These are phyloP conservation scores for Drosophila subpulchrella DNA, from an alignment of 1,140 invertebrate genomes.

Conservation along the genomic window DNA sequence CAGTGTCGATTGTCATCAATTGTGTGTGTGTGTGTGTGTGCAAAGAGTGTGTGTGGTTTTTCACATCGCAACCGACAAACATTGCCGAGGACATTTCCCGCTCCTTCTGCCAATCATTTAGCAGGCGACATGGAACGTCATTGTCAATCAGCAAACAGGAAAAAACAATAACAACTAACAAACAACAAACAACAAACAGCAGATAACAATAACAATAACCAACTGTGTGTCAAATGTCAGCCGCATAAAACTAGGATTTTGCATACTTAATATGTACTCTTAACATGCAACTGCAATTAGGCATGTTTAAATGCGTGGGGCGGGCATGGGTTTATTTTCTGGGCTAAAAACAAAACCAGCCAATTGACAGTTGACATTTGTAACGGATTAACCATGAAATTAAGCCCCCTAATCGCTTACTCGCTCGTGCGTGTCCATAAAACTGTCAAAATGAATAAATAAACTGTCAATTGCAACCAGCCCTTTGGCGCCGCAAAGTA, in stretches of 20 bases:
- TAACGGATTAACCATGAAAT: slow-evolving; percentile 74
- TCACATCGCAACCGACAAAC: slow-evolving; percentile 11
- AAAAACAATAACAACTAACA: slow-evolving; percentile 28
- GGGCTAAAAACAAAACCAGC: slow-evolving; percentile 11
- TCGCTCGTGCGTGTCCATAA: slow-evolving; percentile 57
- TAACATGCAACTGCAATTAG: slow-evolving; percentile 68
- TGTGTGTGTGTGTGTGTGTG: slow-evolving; percentile 16
- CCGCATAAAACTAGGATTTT: slow-evolving; percentile 59
- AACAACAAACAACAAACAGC: slow-evolving; percentile 1
- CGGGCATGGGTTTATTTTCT: background rate
- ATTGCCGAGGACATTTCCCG: slow-evolving; percentile 25
- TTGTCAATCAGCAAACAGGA: slow-evolving; percentile 42
- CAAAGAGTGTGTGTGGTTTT: background rate
- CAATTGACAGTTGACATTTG: slow-evolving; percentile 72
- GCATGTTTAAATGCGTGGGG: background rate
- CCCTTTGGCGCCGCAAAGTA: slow-evolving; percentile 10
- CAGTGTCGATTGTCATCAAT: slow-evolving; percentile 59
- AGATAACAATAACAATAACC: slow-evolving; percentile 18
- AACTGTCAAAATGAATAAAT: slow-evolving; percentile 66
- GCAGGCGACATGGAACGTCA: slow-evolving; percentile 17
- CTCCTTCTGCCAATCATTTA: slow-evolving; percentile 22
- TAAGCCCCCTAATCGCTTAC: slow-evolving; percentile 43
- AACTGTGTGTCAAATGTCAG: slow-evolving; percentile 67
- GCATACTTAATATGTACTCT: slow-evolving; percentile 42
- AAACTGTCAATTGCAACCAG: slow-evolving; percentile 34